Conservation (phyloP, 2,888 invertebrate genomes). For the Lasioglossum zephyrum region DNA sequence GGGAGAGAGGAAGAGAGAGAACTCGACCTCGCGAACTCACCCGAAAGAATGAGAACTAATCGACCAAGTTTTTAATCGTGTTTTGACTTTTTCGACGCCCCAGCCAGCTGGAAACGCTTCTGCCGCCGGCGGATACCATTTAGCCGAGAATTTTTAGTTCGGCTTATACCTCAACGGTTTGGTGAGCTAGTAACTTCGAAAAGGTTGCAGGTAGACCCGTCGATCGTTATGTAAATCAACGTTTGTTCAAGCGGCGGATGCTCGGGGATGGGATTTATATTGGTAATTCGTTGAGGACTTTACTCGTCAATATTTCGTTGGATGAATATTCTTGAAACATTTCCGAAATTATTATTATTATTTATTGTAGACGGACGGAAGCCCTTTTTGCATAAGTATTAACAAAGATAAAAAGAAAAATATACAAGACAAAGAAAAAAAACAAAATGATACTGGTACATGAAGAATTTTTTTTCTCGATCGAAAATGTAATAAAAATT, state of each 20-base stretch:
- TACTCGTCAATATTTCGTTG: background rate
- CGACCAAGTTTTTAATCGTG: conserved; percentile 15
- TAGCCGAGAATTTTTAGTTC: background rate
- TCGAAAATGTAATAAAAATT: too few species aligned
- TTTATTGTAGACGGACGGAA: too few species aligned
- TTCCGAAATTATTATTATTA: too few species aligned
- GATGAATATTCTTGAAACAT: too few species aligned
- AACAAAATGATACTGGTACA: too few species aligned
- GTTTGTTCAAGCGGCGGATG: background rate
- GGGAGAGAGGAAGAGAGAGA: background rate
- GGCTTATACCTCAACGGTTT: background rate
- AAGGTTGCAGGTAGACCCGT: background rate
- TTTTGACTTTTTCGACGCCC: background rate
- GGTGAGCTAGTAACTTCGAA: background rate
- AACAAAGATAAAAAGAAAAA: too few species aligned
- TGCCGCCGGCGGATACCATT: background rate
- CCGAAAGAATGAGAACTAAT: conserved; percentile 1
- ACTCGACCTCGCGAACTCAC: background rate
- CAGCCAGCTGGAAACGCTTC: background rate
- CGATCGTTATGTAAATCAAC: background rate
- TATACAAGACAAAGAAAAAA: too few species aligned
- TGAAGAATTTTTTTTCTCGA: too few species aligned
- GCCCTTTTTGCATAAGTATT: too few species aligned
- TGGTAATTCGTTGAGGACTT: background rate
- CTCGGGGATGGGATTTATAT: background rate